These are phyloP conservation scores for Didymodactylos carnosus DNA, from an alignment of 2,888 invertebrate species.

Conservation along the genomic window DNA sequence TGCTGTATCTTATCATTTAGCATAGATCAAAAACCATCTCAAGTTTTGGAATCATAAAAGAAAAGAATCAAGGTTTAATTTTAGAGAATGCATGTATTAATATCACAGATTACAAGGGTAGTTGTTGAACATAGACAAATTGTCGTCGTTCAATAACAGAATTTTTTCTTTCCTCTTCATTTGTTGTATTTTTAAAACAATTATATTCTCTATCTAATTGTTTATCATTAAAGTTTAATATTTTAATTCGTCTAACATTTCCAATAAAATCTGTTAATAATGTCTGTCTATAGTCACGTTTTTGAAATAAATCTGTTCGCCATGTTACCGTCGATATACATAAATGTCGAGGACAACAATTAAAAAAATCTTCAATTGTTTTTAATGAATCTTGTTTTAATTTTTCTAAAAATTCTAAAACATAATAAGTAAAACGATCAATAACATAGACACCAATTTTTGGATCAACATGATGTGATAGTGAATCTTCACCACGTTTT, in stretches of 20 bases:
- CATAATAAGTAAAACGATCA: constrained; percentile 91
- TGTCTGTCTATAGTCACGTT: not conserved
- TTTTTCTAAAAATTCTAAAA: constrained; percentile 77
- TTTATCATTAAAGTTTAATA: too few species aligned
- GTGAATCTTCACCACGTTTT: constrained; percentile 88
- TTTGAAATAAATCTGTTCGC: constrained; percentile 6
- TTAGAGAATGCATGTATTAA: too few species aligned
- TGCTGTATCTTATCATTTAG: too few species aligned
- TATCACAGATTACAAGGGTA: not conserved
- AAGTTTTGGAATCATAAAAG: too few species aligned
- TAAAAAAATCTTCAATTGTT: constrained; percentile 42
- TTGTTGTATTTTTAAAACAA: too few species aligned
- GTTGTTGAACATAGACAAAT: not conserved
- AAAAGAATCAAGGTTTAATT: too few species aligned
- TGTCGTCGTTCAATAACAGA: too few species aligned
- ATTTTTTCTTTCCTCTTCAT: too few species aligned
- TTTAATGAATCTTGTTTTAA: constrained; percentile 66
- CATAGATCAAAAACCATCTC: too few species aligned
- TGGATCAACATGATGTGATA: constrained; percentile 92
- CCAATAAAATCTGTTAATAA: constrained; percentile 11
- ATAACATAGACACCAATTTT: constrained; percentile 97
- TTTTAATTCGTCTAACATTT: constrained; percentile 6
- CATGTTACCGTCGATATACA: constrained; percentile 12
- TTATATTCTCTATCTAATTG: too few species aligned
- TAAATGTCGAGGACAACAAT: constrained; percentile 13